Evolutionary conservation across 2,113 vertebrate species (phyloP).

Genomic region (Heliornis fulica): DNA sequence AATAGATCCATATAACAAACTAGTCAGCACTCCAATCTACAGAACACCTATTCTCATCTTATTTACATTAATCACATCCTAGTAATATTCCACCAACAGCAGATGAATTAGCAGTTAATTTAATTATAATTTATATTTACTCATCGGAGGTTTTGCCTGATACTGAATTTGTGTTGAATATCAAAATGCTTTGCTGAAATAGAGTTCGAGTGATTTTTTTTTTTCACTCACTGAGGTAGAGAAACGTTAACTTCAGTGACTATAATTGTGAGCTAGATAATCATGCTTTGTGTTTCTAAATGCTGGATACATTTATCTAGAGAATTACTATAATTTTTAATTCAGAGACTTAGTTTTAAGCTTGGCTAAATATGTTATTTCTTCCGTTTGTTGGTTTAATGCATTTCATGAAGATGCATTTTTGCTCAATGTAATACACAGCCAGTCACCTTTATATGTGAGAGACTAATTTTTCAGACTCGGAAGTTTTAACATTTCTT

Average conservation of each 20-base stretch:
- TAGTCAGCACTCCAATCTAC: neutral
- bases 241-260: neutral
- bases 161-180: neutral
- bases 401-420: neutral
- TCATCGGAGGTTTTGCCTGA: neutral
- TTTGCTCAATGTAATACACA: neutral
- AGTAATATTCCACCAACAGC: neutral
- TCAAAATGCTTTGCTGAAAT: neutral
- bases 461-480: neutral
- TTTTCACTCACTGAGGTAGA: neutral
- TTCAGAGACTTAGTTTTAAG: neutral
- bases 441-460: neutral
- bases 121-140: neutral
- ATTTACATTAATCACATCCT: neutral
- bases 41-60: neutral
- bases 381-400: neutral
- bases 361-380: neutral
- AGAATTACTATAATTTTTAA: neutral
- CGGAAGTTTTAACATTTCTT: neutral
- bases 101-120: neutral
- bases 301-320: neutral
- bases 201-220: neutral
- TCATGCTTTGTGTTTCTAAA: neutral
- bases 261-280: neutral
- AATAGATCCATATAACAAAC: neutral